These are phyloP conservation scores for Leptinotarsa rubiginosa DNA, from an alignment of 2,888 invertebrate genomes.

Conservation along the genomic window DNA sequence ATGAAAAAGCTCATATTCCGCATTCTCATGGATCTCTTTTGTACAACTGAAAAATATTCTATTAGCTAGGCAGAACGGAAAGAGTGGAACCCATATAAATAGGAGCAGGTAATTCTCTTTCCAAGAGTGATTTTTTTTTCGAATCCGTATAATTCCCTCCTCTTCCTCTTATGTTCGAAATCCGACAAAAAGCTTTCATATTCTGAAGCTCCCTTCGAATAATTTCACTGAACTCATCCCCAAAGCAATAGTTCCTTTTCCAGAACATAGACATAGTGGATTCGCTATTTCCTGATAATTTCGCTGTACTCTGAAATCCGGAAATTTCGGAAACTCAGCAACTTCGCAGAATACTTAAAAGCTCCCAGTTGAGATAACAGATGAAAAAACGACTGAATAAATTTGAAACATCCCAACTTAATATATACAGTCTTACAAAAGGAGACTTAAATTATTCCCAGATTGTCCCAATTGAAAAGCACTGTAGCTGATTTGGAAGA, in stretches of 20 bases:
- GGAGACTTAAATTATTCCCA: conserved; percentile 22
- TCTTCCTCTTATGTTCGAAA: not conserved
- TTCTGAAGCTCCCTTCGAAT: not conserved
- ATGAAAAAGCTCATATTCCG: not conserved
- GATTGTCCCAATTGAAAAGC: conserved; percentile 25
- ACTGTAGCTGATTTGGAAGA: conserved; percentile 22
- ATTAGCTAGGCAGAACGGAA: not conserved
- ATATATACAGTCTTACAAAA: conserved; percentile 16
- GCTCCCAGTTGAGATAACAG: conserved; percentile 15
- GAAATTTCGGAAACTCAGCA: conserved; percentile 1
- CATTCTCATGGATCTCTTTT: not conserved
- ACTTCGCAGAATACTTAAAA: not conserved
- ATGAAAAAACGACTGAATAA: conserved; percentile 12
- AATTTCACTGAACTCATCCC: not conserved
- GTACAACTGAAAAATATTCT: not conserved
- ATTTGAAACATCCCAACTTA: conserved; percentile 13
- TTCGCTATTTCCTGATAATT: not conserved
- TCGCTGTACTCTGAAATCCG: not conserved
- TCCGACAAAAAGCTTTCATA: not conserved
- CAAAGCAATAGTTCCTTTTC: not conserved
- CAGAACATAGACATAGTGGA: not conserved
- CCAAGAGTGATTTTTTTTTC: not conserved
- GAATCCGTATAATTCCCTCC: not conserved
- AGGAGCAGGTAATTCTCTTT: not conserved
- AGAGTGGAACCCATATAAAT: not conserved